Percentiles rank a stretch among this genome's conserved stretches.
Evolutionary conservation across 2,797 vertebrate species (phyloP).

Genomic region (Crotalus adamanteus): DNA sequence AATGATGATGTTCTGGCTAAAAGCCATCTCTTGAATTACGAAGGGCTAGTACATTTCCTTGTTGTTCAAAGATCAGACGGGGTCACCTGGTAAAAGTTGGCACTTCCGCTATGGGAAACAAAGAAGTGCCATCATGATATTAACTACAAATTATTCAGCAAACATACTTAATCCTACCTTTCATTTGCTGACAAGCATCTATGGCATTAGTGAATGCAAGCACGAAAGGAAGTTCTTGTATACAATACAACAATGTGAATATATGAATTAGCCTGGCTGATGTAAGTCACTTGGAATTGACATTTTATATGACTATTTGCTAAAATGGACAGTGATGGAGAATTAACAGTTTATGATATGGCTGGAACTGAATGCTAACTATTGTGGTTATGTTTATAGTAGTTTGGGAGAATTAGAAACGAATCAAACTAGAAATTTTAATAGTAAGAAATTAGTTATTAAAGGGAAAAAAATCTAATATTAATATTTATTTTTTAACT

Average conservation of each 20-base stretch:
- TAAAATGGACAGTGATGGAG: constrained; percentile 59
- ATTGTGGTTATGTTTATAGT: constrained; percentile 30
- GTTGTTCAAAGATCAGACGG: not conserved
- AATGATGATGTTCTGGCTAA: not conserved
- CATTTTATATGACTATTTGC: constrained; percentile 68
- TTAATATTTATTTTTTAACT: not conserved
- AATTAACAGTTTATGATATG: constrained; percentile 58
- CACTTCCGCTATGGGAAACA: not conserved
- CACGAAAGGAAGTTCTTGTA: constrained; percentile 78
- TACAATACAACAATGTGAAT: constrained; percentile 68
- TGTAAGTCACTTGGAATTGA: constrained; percentile 71
- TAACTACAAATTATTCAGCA: constrained; percentile 75
- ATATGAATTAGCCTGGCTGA: constrained; percentile 70
- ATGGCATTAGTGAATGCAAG: constrained; percentile 73
- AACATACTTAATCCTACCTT: constrained; percentile 72
- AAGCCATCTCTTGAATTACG: no score
- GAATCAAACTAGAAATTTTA: not conserved
- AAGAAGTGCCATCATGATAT: constrained; percentile 32
- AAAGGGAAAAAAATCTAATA: not conserved
- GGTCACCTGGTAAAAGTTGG: not conserved
- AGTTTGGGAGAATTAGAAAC: constrained; percentile 6
- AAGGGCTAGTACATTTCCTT: not conserved
- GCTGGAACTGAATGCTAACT: constrained; percentile 61
- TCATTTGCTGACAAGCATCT: constrained; percentile 71
- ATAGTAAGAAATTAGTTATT: not conserved